These are phyloP conservation scores for Polietes domitor DNA, from an alignment of 2,888 invertebrate species.

Conservation along the genomic window DNA sequence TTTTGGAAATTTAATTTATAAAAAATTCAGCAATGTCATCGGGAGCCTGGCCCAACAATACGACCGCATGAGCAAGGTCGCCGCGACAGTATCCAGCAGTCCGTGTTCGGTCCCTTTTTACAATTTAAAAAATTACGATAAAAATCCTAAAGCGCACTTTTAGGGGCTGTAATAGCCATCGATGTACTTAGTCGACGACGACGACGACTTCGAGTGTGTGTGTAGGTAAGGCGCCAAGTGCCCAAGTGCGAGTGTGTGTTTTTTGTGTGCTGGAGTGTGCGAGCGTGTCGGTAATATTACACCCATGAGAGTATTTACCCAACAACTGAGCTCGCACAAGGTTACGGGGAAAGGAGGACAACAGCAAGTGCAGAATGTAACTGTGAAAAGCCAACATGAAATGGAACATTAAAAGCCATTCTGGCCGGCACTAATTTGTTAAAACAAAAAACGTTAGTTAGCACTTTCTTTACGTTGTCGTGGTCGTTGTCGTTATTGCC, in stretches of 20 bases:
- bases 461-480: conserved; percentile 3
- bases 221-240: background rate
- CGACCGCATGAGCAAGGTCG: conserved; percentile 11
- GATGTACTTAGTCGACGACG: background rate
- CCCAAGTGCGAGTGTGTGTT: background rate
- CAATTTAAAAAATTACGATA: background rate
- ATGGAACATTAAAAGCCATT: conserved; percentile 30
- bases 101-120: conserved; percentile 1
- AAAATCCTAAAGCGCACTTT: background rate
- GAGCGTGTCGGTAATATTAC: conserved; percentile 43
- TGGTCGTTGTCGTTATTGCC: conserved; percentile 12
- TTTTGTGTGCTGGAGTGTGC: too few relatives aligned
- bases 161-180: conserved; percentile 5
- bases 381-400: conserved; percentile 10
- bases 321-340: conserved; percentile 18
- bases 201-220: too few relatives aligned
- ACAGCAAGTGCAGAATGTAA: conserved; percentile 2
- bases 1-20: conserved; percentile 22
- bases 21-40: conserved; percentile 38
- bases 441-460: conserved; percentile 33
- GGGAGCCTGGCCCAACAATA: background rate
- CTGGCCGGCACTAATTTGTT: conserved; percentile 35
- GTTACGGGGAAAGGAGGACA: background rate
- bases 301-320: conserved; percentile 59
- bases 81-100: background rate